Base-by-base conservation (phyloP, 1,140 invertebrate species). In the Colletes latitarsis region DNA sequence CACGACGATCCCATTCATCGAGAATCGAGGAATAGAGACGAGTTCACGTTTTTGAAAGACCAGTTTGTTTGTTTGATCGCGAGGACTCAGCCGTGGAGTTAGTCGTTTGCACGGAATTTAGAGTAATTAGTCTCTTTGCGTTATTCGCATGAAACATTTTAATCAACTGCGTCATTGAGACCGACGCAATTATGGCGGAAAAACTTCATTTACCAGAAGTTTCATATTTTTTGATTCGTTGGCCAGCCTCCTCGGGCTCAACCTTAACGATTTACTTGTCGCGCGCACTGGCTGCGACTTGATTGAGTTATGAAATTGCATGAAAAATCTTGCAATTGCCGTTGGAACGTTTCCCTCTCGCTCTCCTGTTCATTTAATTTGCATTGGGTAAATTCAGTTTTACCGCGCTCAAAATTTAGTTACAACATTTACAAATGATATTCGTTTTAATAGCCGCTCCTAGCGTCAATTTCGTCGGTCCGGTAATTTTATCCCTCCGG, bases 111-210 rank as follows among this genome's bases (percentile, higher is more conserved):
- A n/a, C 46, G 43, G 60, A 55, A 70, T 77, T 70, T 41, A 0
- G 55, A 17, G 74, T 77, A 77, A 77, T 77, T 77, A 77, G 53
- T 69, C 69, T 58, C 10, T 4, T 43, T 12, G 17, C 21, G 15
- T 46, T 39, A 52, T 6, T 19, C 39, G 9, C 52, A 52, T 60
- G 49, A 77, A 77, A 77, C 43, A 55, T 70, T 77, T 77, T 60
- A 70, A 77, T 77, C 69, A 77, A 77, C 75, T 19, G 74, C 74
- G 64, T 68, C 74, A 77, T 39, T 14, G 52, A 67, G 52, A 76
- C 63, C 52, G 21, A 6, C 66, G 75, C 55, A 60, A 77, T 77
- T 62, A 60, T 8, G 63, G 41, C 5, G 41, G 14, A 60, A 52
- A 69, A 69, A 9, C 63, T n/a, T 17, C 15, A n/a, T 41, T 12